Percentiles rank a stretch among this genome's conserved stretches.
phyloP scores from a whole-genome alignment of 2,797 vertebrate genomes.

The Thripadectes ignobilis region DNA sequence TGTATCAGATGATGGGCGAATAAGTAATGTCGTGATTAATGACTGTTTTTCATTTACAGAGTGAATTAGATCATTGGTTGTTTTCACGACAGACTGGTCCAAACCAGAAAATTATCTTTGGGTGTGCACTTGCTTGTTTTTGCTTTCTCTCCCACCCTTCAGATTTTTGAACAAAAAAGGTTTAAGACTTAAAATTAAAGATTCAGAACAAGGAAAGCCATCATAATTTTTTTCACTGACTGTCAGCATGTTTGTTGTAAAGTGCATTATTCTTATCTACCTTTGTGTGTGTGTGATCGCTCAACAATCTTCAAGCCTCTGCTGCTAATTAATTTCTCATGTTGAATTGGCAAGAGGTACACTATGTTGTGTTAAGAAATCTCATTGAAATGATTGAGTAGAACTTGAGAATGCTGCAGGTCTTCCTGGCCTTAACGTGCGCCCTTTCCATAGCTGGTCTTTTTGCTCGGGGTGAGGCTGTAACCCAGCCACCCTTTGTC shows the following conservation, averaged over 20 bases:
- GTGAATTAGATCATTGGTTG: background rate
- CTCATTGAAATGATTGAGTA: background rate
- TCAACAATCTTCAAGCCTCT: background rate
- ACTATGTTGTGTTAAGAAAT: slow-evolving; percentile 1
- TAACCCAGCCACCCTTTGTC: background rate
- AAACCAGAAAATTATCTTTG: background rate
- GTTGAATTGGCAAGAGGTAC: background rate
- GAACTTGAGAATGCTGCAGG: background rate
- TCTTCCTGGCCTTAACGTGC: background rate
- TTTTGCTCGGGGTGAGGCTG: background rate
- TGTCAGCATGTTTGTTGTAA: background rate
- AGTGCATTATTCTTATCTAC: background rate
- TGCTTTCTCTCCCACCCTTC: background rate
- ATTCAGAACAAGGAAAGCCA: background rate
- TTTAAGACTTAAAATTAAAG: background rate
- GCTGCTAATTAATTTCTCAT: background rate
- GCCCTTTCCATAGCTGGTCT: background rate
- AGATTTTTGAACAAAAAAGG: background rate
- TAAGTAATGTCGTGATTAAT: background rate
- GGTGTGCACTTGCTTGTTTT: background rate
- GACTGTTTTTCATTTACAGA: slow-evolving; percentile 1
- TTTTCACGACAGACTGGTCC: background rate
- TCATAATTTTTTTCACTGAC: background rate
- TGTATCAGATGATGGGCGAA: background rate
- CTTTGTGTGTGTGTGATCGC: background rate